Percentiles rank a stretch among this genome's conserved stretches.
These are phyloP conservation scores for Drosophila pseudoobscura DNA, from an alignment of 1,140 invertebrate species.

Conservation along the genomic window DNA sequence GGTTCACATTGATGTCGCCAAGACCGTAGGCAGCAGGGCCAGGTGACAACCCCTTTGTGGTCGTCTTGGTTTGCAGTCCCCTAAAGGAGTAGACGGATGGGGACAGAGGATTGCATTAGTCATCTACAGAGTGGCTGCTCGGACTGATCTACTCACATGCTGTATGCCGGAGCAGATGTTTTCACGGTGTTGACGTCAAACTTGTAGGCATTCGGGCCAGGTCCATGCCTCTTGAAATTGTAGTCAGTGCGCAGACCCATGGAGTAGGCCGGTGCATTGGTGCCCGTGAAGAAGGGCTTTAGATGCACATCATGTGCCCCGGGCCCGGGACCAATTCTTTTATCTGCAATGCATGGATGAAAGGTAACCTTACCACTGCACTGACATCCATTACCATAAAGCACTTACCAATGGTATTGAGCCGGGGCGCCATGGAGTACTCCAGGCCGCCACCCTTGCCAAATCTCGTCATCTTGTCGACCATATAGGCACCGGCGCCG, in stretches of 20 bases:
- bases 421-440: constrained; percentile 75
- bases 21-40: constrained; percentile 85
- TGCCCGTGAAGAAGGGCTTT: constrained; percentile 83
- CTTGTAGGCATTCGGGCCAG: constrained; percentile 87
- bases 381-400: background rate
- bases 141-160: constrained; percentile 81
- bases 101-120: background rate
- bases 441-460: constrained; percentile 54
- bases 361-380: background rate
- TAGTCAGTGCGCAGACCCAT: constrained; percentile 84
- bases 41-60: constrained; percentile 83
- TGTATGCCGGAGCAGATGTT: constrained; percentile 82
- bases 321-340: constrained; percentile 84
- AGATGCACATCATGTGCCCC: constrained; percentile 85
- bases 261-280: constrained; percentile 84
- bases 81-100: constrained; percentile 62
- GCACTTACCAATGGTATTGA: constrained; percentile 47
- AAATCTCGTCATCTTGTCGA: constrained; percentile 69
- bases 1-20: constrained; percentile 68
- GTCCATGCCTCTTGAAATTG: constrained; percentile 83
- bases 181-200: constrained; percentile 83
- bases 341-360: constrained; percentile 38
- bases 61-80: constrained; percentile 75
- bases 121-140: too few relatives aligned
- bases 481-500: constrained; percentile 71